Evolutionary conservation across 1,140 invertebrate genomes (phyloP), one percentile per base, ranked within the genome.

Genomic region (Linepithema humile): DNA sequence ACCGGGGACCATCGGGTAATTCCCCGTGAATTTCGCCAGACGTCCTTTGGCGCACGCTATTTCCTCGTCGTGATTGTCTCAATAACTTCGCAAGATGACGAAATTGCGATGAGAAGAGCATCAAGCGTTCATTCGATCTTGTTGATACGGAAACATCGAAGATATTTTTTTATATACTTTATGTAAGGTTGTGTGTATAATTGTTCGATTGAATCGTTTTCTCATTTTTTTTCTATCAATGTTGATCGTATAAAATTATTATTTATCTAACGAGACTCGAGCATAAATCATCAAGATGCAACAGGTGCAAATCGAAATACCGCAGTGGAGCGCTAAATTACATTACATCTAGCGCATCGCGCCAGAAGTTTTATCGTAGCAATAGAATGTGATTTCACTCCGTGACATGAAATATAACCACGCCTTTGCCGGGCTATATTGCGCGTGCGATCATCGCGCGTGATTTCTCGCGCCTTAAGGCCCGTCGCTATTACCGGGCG

Each of bases 11-110:
- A 55, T 67, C 70, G 50, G 32, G 40, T 87, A 89, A 89, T 89
- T 85, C 78, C 38, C 55, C 67, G 60, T 57, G 67, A 59, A 87
- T 89, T 85, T 85, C 48, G 77, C 77, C 72, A 32, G 20, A 12
- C 12, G 64, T 82, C 78, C 65, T 73, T 75, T 26, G 12, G 7
- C 20, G 23, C 26, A 20, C 45, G 43, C n/a, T 43, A 29, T 55
- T 55, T 65, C n/a, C 35, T 57, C 62, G 38, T 17, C 50, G 35
- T 3, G 20, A 65, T 77, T 65, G 59, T 77, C 73, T 40, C 23
- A 38, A 29, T 40, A 69, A 55, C 17, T 29, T 7, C 45, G 3
- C 12, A 9, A 70, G 26, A 7, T 10, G 48, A 20, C 3, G 20
- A 69, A 78, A 69, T 78, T 3, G 20, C 10, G 50, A 0, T 9